Base-by-base conservation (phyloP, 1,140 invertebrate genomes). In the Arctopsyche grandis region DNA sequence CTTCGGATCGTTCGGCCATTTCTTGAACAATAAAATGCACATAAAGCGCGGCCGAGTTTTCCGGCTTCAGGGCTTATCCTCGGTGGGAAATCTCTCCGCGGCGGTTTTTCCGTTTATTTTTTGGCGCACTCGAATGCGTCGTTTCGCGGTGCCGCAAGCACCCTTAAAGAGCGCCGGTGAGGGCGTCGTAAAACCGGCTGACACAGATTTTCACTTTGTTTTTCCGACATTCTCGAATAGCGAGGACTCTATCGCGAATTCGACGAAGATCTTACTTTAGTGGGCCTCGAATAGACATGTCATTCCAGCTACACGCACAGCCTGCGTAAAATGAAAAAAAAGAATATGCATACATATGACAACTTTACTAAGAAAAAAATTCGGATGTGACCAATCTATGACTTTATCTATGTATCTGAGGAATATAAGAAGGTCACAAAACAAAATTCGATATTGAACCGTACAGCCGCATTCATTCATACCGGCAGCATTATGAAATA, bases 201-300 rank as follows among this genome's bases (percentile, higher is more conserved):
- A 77, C 75, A 77, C 56, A 63, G 75, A 63, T 77, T 77, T 77
- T 77, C 75, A 77, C 75, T 77, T 77, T 77, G 75, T 77, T 58
- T 77, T 46, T n/a, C 29, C 3, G 1, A 38, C 29, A 1, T 1
- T 38, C 29, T 10, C 56, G 56, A 60, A 38, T 38, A 38, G 29
- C 29, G 29, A 38, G 29, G 29, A 38, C 29, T 38, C 29, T 38
- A 38, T 38, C 9, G 56, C 56, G 56, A 21, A 60, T 60, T 60
- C 56, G 56, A 21, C 16, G 56, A 19, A 19, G 56, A 21, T 60
- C 56, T 21, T 19, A 16, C 56, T 70, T 73, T 46, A 73, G 70
- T 44, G 70, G 26, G 56, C 16, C 56, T 60, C 56, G 19, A 52
- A 58, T 10, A 48, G 73, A 24, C 48, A 10, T 58, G 19, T 75